A percentile compares a stretch with the other conserved stretches of the same genome.
These are phyloP conservation scores for Dendroctonus valens DNA, from an alignment of 1,140 invertebrate species.

Conservation along the genomic window DNA sequence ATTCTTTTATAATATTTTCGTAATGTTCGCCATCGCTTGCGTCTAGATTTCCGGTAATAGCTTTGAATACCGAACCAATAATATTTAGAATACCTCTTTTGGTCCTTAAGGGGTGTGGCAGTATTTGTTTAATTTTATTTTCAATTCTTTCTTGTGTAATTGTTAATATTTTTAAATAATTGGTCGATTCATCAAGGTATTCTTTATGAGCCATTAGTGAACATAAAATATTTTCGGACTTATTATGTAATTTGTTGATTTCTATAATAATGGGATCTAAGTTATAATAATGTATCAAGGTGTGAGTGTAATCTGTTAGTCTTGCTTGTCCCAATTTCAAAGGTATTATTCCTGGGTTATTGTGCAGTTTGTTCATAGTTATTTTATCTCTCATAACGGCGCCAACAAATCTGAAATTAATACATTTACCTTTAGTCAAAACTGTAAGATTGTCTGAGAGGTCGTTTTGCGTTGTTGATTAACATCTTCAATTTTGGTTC, in stretches of 20 bases:
- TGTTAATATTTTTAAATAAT: background rate
- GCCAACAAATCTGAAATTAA: background rate
- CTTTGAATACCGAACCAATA: too few species aligned
- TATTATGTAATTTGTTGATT: conserved; percentile 9
- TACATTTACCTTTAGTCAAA: background rate
- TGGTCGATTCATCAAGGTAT: background rate
- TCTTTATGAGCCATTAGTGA: background rate
- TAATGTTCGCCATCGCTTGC: too few species aligned
- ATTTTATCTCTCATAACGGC: background rate
- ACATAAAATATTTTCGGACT: background rate
- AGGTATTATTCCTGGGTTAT: background rate
- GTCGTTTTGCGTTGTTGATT: background rate
- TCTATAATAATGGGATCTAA: conserved; percentile 2
- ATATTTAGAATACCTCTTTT: too few species aligned
- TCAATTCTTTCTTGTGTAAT: background rate
- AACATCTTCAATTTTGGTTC: too few species aligned
- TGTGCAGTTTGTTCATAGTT: too few species aligned
- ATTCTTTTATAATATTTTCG: too few species aligned
- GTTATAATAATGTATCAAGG: conserved; percentile 7
- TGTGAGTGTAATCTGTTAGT: too few species aligned
- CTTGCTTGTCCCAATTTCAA: too few species aligned
- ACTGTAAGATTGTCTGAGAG: conserved; percentile 5
- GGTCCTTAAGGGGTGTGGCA: too few species aligned
- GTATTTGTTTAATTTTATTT: too few species aligned
- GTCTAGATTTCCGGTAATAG: too few species aligned